Conservation (phyloP, 1,140 invertebrate genomes). For the Nymphalis io region DNA sequence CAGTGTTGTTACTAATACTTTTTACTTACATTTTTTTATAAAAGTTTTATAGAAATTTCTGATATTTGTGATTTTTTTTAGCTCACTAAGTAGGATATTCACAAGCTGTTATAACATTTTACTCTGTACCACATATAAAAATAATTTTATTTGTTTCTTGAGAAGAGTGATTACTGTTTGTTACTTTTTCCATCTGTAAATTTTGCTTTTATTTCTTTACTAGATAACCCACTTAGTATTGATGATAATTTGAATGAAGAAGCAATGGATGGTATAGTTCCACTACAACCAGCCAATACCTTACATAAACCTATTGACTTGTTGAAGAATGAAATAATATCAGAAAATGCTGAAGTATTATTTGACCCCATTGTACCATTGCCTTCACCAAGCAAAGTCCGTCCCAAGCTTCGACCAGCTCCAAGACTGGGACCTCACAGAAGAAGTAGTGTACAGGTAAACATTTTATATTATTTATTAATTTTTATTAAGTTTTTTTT, state of each 20-base stretch:
- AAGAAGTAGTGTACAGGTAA: slow-evolving; percentile 77
- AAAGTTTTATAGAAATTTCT: too few relatives aligned
- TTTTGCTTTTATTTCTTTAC: too few relatives aligned
- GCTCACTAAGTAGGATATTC: too few relatives aligned
- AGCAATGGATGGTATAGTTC: slow-evolving; percentile 72
- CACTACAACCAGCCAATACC: slow-evolving; percentile 52
- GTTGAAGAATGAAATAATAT: slow-evolving; percentile 74
- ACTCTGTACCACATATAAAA: not conserved
- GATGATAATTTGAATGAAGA: slow-evolving; percentile 59
- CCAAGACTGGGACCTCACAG: slow-evolving; percentile 69
- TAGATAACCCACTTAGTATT: slow-evolving; percentile 19
- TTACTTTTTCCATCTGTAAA: not conserved
- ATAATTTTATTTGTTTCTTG: not conserved
- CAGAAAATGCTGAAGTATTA: slow-evolving; percentile 71
- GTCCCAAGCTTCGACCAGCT: slow-evolving; percentile 73
- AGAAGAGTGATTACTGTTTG: too few relatives aligned
- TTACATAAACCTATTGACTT: slow-evolving; percentile 62
- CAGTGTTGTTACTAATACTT: too few relatives aligned
- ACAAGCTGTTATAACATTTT: too few relatives aligned
- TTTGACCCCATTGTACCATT: slow-evolving; percentile 79
- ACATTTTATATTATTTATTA: not conserved
- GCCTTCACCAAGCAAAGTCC: slow-evolving; percentile 72
- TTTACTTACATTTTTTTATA: too few relatives aligned
- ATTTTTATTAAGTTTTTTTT: too few relatives aligned
- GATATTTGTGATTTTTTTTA: too few relatives aligned